A percentile compares a stretch with the other conserved stretches of the same genome.
Conservation (phyloP, 2,113 vertebrate species). For the Opisthocomus hoazin region DNA sequence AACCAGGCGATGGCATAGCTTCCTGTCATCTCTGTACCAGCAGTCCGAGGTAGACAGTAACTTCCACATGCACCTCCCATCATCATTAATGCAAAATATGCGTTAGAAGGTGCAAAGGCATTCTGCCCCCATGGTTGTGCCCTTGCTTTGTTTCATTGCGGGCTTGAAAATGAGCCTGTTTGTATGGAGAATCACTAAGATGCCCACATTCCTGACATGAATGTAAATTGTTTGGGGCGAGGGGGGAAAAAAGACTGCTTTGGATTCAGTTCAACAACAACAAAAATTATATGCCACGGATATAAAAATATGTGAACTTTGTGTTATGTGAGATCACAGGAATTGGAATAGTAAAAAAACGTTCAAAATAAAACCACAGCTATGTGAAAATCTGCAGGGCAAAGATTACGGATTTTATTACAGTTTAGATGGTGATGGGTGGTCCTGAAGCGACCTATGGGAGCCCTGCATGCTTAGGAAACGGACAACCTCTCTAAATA, state of each 20-base stretch:
- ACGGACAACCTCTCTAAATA: background rate
- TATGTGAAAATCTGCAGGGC: background rate
- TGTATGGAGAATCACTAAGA: background rate
- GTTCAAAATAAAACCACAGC: background rate
- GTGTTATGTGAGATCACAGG: background rate
- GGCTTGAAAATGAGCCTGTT: background rate
- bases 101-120: background rate
- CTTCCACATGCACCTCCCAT: background rate
- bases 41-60: background rate
- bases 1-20: background rate
- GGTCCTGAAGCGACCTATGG: background rate
- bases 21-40: background rate
- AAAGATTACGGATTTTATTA: background rate
- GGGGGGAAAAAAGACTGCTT: background rate
- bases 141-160: background rate
- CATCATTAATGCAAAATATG: background rate
- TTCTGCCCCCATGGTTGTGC: background rate
- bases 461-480: background rate
- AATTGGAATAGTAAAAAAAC: background rate
- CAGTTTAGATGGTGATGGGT: background rate
- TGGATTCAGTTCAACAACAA: background rate
- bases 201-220: background rate
- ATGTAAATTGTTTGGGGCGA: background rate
- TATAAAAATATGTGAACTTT: background rate
- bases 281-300: background rate